Base-by-base conservation (phyloP, 2,888 invertebrate species). In the Atherix ibis region DNA sequence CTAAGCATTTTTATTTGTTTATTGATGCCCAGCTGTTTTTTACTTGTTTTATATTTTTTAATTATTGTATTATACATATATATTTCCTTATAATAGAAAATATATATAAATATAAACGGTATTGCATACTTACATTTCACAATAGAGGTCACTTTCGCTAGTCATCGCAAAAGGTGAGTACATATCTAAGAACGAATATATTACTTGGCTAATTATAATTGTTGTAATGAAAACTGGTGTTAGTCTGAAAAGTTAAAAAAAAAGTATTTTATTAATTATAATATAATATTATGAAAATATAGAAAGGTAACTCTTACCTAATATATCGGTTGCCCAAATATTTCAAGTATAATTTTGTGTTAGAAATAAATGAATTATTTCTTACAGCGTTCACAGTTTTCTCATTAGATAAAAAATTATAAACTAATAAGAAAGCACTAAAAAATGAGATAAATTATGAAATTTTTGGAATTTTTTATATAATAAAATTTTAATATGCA, bases 111-210 rank as follows among this genome's bases (percentile, higher is more conserved):
- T n/a, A n/a, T n/a, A n/a, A n/a, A n/a, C n/a, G n/a, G n/a, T n/a
- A n/a, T 26, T 5, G n/a, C 12, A 26, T 24, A 35, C 19, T 30
- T 42, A 54, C 52, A 45, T 36, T 35, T 50, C 50, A 41, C 53
- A 54, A 34, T 51, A 48, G 27, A 52, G 39, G 18, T 52, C 53
- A 13, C 46, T 49, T 24, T 49, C 42, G n/a, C 36, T 37, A 36
- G 46, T 48, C 44, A 50, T 46, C 12, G 43, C 45, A 40, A 53
- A 56, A 36, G 53, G 52, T 35, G 55, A 48, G 28, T 40, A 44
- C 40, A 47, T 43, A 36, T 50, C 48, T 22, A 50, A 38, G 29
- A 53, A 45, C 35, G 50, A 48, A 32, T 37, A 47, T 18, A 48
- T 31, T 25, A 46, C 42, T 35, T 52, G 48, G 31, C 48, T 46